Percentiles rank a stretch among this genome's conserved stretches.
Conservation (phyloP, 2,888 invertebrate genomes). For the Hoplodrina blanda region DNA sequence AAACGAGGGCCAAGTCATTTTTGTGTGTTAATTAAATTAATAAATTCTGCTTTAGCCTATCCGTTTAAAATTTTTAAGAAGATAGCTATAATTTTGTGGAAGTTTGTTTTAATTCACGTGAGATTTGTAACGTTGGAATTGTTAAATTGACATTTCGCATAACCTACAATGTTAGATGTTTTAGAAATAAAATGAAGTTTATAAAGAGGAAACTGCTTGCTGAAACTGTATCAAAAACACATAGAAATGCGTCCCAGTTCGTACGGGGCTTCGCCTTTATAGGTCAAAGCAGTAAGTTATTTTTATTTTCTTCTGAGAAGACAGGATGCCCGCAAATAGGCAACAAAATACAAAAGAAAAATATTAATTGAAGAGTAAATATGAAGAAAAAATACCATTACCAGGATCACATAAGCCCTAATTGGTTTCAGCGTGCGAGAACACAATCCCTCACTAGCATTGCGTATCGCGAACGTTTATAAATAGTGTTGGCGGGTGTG, state of each 20-base stretch:
- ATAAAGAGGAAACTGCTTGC: conserved; percentile 5
- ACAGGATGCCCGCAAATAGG: conserved; percentile 24
- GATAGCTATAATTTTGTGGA: not conserved
- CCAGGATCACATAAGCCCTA: conserved; percentile 81
- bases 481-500: conserved; percentile 79
- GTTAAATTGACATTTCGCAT: not conserved
- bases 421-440: conserved; percentile 83
- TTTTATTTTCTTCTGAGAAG: conserved; percentile 30
- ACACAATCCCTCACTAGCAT: conserved; percentile 81
- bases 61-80: conserved; percentile 11
- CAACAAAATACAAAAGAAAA: conserved; percentile 45
- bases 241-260: conserved; percentile 22
- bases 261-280: conserved; percentile 11
- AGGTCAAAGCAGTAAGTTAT: conserved; percentile 32
- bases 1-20: conserved; percentile 30
- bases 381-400: conserved; percentile 66
- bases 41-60: conserved; percentile 43
- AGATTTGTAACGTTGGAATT: not conserved
- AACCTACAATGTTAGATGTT: not conserved
- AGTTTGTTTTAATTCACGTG: not conserved
- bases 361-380: conserved; percentile 59
- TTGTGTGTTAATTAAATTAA: conserved; percentile 53
- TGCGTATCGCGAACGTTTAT: conserved; percentile 81
- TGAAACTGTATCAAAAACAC: conserved; percentile 17
- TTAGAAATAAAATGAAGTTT: conserved; percentile 4